Evolutionary conservation across 2,113 vertebrate genomes (phyloP).

Genomic region (Zosterops hypoxanthus): DNA sequence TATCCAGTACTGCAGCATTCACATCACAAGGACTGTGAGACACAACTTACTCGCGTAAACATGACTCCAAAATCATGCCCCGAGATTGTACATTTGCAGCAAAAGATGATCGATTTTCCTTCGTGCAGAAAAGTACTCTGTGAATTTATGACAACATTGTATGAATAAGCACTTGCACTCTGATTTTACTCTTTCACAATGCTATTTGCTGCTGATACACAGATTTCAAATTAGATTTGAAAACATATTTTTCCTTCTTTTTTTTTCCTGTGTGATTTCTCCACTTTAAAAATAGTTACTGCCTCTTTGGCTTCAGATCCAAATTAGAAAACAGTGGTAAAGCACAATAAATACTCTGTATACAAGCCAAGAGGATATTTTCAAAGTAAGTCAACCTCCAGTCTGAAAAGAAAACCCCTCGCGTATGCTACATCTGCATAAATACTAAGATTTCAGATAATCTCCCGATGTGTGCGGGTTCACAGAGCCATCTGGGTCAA

Average conservation of each 20-base stretch:
- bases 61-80: neutral
- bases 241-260: neutral
- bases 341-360: neutral
- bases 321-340: neutral
- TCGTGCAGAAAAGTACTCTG: neutral
- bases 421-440: neutral
- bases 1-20: neutral
- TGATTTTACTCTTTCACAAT: neutral
- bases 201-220: neutral
- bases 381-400: neutral
- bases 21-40: fast-evolving
- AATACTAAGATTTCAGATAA: neutral
- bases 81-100: neutral
- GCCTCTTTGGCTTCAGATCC: neutral
- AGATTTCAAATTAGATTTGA: neutral
- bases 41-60: fast-evolving
- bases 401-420: neutral
- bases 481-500: neutral
- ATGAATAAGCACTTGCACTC: neutral
- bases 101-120: neutral
- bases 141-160: neutral
- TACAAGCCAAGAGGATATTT: neutral
- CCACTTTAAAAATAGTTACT: neutral
- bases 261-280: neutral
- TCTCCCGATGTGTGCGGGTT: fast-evolving